phyloP scores from a whole-genome alignment of 2,888 invertebrate genomes.

The Drosophila meridiana region DNA sequence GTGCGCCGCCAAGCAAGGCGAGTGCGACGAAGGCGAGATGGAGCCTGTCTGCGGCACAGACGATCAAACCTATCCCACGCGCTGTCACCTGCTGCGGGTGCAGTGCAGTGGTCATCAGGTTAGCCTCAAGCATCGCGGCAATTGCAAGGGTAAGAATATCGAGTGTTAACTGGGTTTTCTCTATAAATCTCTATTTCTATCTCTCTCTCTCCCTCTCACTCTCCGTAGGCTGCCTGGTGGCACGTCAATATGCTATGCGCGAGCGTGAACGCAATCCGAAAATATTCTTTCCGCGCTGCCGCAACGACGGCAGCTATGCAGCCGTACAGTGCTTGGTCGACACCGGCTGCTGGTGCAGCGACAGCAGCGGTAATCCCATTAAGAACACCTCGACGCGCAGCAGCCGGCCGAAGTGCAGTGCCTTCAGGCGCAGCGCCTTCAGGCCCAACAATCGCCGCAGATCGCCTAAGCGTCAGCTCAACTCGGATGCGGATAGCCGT shows the following conservation, averaged over 20 bases:
- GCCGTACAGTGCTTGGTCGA: slow-evolving; percentile 93
- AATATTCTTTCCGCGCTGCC: slow-evolving; percentile 91
- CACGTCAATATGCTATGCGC: slow-evolving; percentile 83
- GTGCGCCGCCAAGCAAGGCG: slow-evolving; percentile 84
- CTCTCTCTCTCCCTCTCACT: neutral
- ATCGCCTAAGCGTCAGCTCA: slow-evolving; percentile 86
- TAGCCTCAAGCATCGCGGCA: slow-evolving; percentile 90
- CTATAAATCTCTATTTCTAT: neutral
- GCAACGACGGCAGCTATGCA: slow-evolving; percentile 93
- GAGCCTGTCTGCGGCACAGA: slow-evolving; percentile 87
- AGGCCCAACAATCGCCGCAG: slow-evolving; percentile 88
- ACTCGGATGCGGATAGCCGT: slow-evolving; percentile 47
- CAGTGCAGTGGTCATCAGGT: slow-evolving; percentile 92
- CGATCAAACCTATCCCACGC: slow-evolving; percentile 92
- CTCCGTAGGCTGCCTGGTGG: slow-evolving; percentile 86
- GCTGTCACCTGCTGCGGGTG: slow-evolving; percentile 91
- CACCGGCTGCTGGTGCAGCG: slow-evolving; percentile 96
- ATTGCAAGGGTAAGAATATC: slow-evolving; percentile 88
- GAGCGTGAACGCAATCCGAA: slow-evolving; percentile 86
- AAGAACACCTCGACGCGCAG: slow-evolving; percentile 91
- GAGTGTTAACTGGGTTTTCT: neutral
- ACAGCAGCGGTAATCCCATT: slow-evolving; percentile 92
- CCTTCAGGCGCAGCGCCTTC: slow-evolving; percentile 86
- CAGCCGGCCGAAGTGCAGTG: slow-evolving; percentile 89
- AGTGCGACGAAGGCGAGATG: slow-evolving; percentile 84